Evolutionary conservation across 2,797 vertebrate species (phyloP), one percentile per base, ranked within the genome.

Genomic region (Heteromormyrus szaboi): DNA sequence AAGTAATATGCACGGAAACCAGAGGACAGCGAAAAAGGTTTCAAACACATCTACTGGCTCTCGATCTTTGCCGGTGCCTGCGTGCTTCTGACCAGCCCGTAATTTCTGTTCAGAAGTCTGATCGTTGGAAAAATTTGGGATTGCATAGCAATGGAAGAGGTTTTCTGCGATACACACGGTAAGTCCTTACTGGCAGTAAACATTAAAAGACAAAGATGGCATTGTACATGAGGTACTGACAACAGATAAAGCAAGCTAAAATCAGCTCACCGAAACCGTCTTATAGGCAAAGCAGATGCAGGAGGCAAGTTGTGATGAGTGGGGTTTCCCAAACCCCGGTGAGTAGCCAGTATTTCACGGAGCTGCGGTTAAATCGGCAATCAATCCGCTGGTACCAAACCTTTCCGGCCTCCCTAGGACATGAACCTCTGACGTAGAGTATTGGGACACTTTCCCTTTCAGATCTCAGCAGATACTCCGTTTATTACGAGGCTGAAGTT

Each of bases 111-210:
- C n/a, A 25, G 46, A 11, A 11, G 81, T 85, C 48, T 51, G 44
- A 33, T 51, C 81, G 48, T 48, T 51, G 25, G 81, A 51, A 50
- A 81, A 81, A 46, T 4, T 81, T 25, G 22, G 4, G 46, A 51
- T 25, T 14, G n/a, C 9, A 22, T 29, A n/a, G 19, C 6, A 19
- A 96, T 97, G 96, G 95, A 96, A 22, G 93, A 89, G 65, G 88
- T 95, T 29, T 0, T 90, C 0, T 97, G 96, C 90, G 0, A 91
- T 5, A 76, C 41, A 0, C 96, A 97, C 84, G 95, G 96, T 96
- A 91, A 93, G 95, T 89, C 0, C 12, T 0, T 0, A 1, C 2
- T 2, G 19, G 3, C 7, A 19, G 1, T 4, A 17, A 59, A 33
- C 84, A 29, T 53, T 65, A 0, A 9, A 5, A 83, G 33, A 22